Evolutionary conservation across 30 jellyfish, hydroid and myxozoan genomes (phyloP), one percentile per base, ranked within the genome.

Genomic region (Nemopilema nomurai): DNA sequence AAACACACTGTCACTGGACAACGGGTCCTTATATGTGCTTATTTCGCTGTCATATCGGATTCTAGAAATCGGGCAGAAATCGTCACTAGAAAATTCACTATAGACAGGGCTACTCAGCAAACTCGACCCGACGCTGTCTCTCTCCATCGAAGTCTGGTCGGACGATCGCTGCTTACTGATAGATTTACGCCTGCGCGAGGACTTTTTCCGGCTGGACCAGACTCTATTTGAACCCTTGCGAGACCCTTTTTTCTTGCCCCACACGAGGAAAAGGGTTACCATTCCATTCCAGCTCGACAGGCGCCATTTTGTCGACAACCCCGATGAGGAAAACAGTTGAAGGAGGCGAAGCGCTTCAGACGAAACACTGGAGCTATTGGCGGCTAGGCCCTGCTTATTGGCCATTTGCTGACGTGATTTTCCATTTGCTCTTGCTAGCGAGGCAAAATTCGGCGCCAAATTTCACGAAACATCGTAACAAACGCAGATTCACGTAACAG

Each of bases 221-320:
- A 23, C 67, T 76, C 78, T 67, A 28, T 49, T 24, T 65, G 64
- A 31, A 49, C 22, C 20, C 24, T 62, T 23, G 63, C 78, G 72
- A 1, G 51, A 72, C 25, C 22, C 52, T 19, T 50, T 30, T 21
- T 70, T 82, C 85, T 30, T 52, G 1, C 90, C 90, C 80, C 86
- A 83, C 28, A 71, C 86, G 19, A 83, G 67, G 64, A 83, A 28
- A 49, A 83, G 69, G n/a, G 91, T 70, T 26, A 69, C 67, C 73
- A 83, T 26, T 13, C 91, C 91, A 71, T 83, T 49, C 86, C 80
- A 83, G 79, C 57, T 83, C 62, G 91, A 71, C 4, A 83, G 41
- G 41, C 82, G 71, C 86, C 91, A 83, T 64, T 67, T 68, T 20
- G 77, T 41, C 7, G 86, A 71, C 1, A 71, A 41, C 8, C 86